A percentile compares a stretch with the other conserved stretches of the same genome.
Conservation (phyloP, 2,113 vertebrate species). For the Neofelis nebulosa region DNA sequence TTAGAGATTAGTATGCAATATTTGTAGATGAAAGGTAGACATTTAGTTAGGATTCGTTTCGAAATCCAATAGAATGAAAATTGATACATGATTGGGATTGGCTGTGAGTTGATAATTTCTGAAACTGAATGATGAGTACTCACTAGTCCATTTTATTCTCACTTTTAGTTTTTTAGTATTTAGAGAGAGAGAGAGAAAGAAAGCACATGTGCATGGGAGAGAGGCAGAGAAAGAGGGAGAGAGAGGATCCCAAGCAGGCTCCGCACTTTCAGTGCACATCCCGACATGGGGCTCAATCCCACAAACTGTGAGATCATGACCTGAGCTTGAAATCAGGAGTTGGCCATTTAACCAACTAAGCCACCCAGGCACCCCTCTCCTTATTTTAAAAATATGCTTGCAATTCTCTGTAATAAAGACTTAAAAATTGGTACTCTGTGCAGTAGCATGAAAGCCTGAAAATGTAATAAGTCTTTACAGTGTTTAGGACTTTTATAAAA, state of each 20-base stretch:
- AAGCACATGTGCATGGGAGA: no score
- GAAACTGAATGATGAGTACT: not conserved
- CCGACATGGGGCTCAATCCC: no score
- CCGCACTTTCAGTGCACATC: no score
- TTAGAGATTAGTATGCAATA: not conserved
- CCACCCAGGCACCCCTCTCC: not conserved
- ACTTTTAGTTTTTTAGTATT: no score
- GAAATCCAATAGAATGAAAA: not conserved
- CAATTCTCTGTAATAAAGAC: not conserved
- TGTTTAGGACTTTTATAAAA: not conserved
- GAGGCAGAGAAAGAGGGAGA: no score
- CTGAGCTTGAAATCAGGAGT: no score
- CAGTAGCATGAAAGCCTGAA: not conserved
- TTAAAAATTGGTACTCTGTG: not conserved
- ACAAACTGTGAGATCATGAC: no score
- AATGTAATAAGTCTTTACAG: not conserved
- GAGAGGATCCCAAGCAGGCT: no score
- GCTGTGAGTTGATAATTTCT: not conserved
- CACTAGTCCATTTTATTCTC: not conserved
- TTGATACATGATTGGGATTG: constrained; percentile 1
- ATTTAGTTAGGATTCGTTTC: not conserved
- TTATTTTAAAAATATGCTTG: not conserved
- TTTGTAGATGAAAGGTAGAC: not conserved
- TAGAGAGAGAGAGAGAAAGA: no score
- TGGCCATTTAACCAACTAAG: no score